phyloP scores from a whole-genome alignment of 2,113 vertebrate genomes.

The Python bivittatus region DNA sequence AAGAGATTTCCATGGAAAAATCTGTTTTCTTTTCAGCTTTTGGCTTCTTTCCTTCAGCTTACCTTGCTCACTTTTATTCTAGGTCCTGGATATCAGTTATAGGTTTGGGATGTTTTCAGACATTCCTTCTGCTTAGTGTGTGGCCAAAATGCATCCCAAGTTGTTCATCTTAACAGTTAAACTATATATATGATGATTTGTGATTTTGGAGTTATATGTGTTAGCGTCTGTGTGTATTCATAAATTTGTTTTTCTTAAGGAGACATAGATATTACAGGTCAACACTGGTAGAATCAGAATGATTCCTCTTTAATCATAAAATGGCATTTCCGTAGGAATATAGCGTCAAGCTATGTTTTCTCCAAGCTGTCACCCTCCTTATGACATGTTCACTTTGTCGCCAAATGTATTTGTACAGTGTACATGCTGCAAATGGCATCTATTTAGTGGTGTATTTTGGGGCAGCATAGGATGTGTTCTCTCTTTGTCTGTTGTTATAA shows the following conservation, averaged over 20 bases:
- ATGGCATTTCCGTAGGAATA: background rate
- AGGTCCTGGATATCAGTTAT: background rate
- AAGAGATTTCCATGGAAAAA: conserved; percentile 23
- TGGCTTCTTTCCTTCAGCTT: background rate
- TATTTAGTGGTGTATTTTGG: background rate
- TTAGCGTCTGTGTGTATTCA: background rate
- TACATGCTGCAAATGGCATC: background rate
- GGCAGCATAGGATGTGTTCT: background rate
- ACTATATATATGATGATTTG: background rate
- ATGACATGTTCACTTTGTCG: background rate
- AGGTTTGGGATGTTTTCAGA: background rate
- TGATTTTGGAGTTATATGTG: background rate
- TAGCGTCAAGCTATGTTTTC: background rate
- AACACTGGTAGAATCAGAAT: background rate
- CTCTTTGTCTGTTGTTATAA: background rate
- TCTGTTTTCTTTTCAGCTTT: conserved; percentile 12
- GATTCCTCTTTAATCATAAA: background rate
- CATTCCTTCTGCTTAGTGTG: background rate
- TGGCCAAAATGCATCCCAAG: background rate
- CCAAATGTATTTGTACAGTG: background rate
- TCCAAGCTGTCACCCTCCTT: background rate
- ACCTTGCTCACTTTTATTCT: conserved; percentile 6
- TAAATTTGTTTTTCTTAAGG: background rate
- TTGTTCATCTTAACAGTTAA: background rate
- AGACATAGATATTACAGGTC: background rate